phyloP scores from a whole-genome alignment of 2,113 vertebrate species.

The Nipponia nippon region DNA sequence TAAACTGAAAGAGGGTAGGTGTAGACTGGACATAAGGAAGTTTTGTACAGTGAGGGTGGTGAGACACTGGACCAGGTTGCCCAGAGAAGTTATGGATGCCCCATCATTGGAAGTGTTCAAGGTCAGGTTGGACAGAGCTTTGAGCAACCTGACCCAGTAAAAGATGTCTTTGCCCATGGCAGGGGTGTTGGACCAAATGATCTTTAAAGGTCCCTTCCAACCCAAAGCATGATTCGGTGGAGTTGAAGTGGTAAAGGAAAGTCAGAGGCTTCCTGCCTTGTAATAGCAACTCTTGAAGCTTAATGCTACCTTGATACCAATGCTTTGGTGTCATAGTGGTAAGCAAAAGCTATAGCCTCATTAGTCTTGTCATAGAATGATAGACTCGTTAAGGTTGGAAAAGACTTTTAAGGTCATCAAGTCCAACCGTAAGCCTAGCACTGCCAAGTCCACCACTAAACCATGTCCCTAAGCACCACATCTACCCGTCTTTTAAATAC shows the following conservation, averaged over 20 bases:
- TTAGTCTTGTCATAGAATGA: background rate
- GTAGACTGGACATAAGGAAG: background rate
- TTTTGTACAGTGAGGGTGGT: background rate
- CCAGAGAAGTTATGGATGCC: background rate
- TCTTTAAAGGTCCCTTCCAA: background rate
- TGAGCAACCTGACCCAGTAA: background rate
- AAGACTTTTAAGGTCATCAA: background rate
- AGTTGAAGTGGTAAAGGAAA: background rate
- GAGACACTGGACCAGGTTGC: background rate
- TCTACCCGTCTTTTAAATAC: background rate
- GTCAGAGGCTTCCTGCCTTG: background rate
- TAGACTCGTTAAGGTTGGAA: background rate
- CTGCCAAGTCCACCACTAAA: background rate
- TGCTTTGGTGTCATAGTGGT: background rate
- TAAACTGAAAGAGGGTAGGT: background rate
- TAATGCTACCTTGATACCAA: background rate
- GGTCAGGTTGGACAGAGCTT: background rate
- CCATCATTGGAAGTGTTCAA: background rate
- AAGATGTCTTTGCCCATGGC: background rate
- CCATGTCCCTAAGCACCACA: background rate
- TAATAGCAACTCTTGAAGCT: background rate
- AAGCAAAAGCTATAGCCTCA: background rate
- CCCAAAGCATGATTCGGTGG: background rate
- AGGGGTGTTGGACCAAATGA: background rate
- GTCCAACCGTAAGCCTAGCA: background rate